phyloP scores from a whole-genome alignment of 2,113 vertebrate species.

The Cinclus cinclus region DNA sequence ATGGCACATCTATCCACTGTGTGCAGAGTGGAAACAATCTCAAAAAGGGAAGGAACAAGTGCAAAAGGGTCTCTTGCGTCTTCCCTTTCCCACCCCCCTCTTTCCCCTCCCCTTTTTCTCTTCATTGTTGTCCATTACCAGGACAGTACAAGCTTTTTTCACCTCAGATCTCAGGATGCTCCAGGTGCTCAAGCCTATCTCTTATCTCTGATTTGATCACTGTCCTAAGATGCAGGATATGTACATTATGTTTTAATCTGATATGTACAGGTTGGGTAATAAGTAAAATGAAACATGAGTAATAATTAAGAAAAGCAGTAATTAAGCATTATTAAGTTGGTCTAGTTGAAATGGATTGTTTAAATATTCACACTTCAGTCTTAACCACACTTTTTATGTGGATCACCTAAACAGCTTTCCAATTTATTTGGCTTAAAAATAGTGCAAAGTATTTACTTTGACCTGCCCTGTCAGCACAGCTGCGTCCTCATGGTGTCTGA shows the following conservation, averaged over 20 bases:
- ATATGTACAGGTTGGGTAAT: background rate
- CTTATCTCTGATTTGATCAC: background rate
- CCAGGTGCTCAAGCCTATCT: background rate
- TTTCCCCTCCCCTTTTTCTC: background rate
- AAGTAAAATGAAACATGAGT: background rate
- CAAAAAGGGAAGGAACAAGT: background rate
- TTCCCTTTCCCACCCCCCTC: background rate
- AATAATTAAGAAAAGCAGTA: background rate
- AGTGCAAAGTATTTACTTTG: background rate
- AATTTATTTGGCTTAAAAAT: background rate
- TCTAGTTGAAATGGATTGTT: background rate
- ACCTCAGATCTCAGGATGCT: background rate
- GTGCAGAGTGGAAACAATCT: background rate
- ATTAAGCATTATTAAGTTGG: background rate
- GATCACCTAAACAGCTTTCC: background rate
- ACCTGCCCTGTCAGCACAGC: background rate
- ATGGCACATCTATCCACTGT: background rate
- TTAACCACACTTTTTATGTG: background rate
- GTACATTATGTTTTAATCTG: background rate
- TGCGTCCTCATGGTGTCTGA: rapidly evolving
- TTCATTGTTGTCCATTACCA: background rate
- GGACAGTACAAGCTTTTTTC: background rate
- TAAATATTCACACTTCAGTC: background rate
- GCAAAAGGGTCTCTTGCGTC: background rate
- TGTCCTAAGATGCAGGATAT: background rate